Conservation (phyloP, 2,888 invertebrate species). For the Petrolisthes manimaculis region DNA sequence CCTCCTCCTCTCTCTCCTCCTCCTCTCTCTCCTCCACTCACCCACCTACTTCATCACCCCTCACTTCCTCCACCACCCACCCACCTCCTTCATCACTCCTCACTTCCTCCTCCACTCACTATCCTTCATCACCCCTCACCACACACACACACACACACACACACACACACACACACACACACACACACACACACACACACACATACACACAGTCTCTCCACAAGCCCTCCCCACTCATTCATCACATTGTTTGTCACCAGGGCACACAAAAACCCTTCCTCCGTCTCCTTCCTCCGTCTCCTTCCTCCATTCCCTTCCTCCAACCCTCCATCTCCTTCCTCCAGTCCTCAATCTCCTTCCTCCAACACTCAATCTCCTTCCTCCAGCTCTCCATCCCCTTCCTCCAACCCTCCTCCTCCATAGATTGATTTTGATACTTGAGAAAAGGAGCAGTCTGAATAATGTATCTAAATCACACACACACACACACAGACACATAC, state of each 20-base stretch:
- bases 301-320: too few relatives aligned
- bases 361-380: too few relatives aligned
- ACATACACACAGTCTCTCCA: too few relatives aligned
- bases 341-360: too few relatives aligned
- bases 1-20: neutral
- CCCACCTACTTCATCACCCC: too few relatives aligned
- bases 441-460: neutral
- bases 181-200: too few relatives aligned
- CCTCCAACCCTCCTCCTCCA: neutral
- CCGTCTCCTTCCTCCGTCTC: too few relatives aligned
- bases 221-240: constrained; percentile 11
- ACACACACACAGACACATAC: neutral
- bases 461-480: neutral
- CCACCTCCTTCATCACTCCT: neutral
- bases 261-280: neutral
- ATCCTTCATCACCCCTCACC: neutral
- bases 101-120: neutral
- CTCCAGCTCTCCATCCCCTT: neutral
- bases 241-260: constrained; percentile 15
- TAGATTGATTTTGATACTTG: neutral
- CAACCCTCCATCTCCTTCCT: too few relatives aligned
- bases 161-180: too few relatives aligned
- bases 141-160: neutral
- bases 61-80: neutral
- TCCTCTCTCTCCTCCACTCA: neutral